Base-by-base conservation (phyloP, 2,113 vertebrate genomes). In the Pteruthius melanotis region DNA sequence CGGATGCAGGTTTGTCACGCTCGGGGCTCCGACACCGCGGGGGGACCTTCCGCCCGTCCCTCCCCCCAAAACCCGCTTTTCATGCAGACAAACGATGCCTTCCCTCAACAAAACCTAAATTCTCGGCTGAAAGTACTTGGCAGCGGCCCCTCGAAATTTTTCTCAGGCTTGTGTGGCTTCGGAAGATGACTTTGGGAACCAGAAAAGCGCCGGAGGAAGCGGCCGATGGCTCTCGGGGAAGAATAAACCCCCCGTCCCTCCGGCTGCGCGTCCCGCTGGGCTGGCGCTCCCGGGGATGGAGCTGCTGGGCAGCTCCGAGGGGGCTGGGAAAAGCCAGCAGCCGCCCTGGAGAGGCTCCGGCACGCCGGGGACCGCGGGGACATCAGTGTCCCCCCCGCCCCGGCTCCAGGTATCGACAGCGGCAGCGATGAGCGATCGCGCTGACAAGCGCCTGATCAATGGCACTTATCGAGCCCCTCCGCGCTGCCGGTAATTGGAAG, bases 351-450 rank as follows among this genome's bases (percentile, higher is more conserved):
- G 26, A 53, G 54, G 76, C 95, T 90, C 91, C 5, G 1, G 33
- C 57, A 37, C 13, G 1, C 9, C 6, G 27, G 87, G 89, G 95
- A 95, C 87, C 65, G n/a, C 87, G 94, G 88, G 72, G 81, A 64
- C 81, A 84, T 4, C 81, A 1, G 27, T 45, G 81, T 59, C 39
- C 26, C 79, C 15, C n/a, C 52, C 42, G 10, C 35, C 75, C 91
- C 86, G 33, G 75, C 84, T 70, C 52, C 65, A 15, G 80, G 92
- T 91, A 97, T 96, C 89, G 98, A 95, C 96, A 89, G 96, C 8
- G 90, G 95, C 94, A 95, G 97, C 70, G 94, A 95, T 95, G 97
- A 96, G 90, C 52, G 90, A 47, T 54, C 1, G 70, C 3, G 6
- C 53, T 90, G 91, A 64, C 27, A 8, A 47, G 59, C 35, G 0